These are phyloP conservation scores for Danio jaintianensis DNA, from an alignment of 2,797 vertebrate genomes.

Conservation along the genomic window DNA sequence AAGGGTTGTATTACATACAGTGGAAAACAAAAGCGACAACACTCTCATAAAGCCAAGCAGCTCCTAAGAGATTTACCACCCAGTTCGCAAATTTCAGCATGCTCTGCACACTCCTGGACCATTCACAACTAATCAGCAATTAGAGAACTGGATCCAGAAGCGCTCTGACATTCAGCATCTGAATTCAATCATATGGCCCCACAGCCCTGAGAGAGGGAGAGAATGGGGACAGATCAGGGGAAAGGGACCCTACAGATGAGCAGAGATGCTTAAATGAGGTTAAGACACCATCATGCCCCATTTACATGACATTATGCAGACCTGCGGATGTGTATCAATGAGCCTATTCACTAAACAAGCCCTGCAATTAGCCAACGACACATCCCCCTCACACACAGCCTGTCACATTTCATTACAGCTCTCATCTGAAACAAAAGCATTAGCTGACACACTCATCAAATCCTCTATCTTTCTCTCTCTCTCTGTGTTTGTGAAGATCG, in stretches of 20 bases:
- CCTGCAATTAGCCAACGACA: slow-evolving; percentile 61
- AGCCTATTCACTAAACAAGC: slow-evolving; percentile 63
- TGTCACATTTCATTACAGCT: slow-evolving; percentile 64
- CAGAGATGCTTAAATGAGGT: slow-evolving; percentile 59
- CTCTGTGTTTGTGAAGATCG: slow-evolving; percentile 4
- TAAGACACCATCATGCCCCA: slow-evolving; percentile 61
- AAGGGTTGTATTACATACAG: slow-evolving; percentile 7
- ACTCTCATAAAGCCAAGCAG: neutral
- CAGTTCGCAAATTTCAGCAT: neutral
- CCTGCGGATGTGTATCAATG: slow-evolving; percentile 61
- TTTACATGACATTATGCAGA: slow-evolving; percentile 62
- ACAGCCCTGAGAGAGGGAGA: slow-evolving; percentile 14
- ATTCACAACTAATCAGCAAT: slow-evolving; percentile 48
- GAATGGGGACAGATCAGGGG: slow-evolving; percentile 25
- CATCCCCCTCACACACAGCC: slow-evolving; percentile 49
- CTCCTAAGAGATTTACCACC: slow-evolving; percentile 20
- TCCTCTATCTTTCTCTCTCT: neutral
- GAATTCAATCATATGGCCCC: slow-evolving; percentile 42
- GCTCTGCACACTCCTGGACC: slow-evolving; percentile 20
- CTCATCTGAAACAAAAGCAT: slow-evolving; percentile 62
- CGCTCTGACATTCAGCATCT: slow-evolving; percentile 45
- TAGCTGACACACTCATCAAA: slow-evolving; percentile 59
- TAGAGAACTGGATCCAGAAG: slow-evolving; percentile 39
- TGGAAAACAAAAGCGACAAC: slow-evolving; percentile 26
- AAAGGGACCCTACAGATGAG: slow-evolving; percentile 43